phyloP scores from a whole-genome alignment of 2,888 invertebrate genomes.

The Phrixothrix hirtus region DNA sequence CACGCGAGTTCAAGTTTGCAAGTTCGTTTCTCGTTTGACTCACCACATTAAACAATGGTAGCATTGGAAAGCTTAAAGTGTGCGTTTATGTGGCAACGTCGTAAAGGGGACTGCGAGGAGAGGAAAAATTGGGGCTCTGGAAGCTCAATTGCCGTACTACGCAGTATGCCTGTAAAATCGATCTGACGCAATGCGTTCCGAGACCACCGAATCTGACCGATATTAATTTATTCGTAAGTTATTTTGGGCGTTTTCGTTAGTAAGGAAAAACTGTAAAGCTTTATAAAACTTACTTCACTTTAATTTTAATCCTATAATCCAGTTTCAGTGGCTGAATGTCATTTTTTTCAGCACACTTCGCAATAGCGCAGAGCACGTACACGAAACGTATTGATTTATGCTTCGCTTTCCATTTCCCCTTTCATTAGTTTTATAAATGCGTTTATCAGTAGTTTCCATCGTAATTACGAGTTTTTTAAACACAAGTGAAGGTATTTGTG shows the following conservation, averaged over 20 bases:
- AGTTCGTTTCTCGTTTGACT: constrained; percentile 37
- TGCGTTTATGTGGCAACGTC: constrained; percentile 47
- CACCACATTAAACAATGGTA: constrained; percentile 45
- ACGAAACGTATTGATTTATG: constrained; percentile 23
- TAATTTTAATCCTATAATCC: constrained; percentile 15
- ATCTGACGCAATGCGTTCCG: constrained; percentile 33
- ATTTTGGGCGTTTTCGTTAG: constrained; percentile 21
- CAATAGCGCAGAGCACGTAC: constrained; percentile 20
- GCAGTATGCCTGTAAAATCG: constrained; percentile 43
- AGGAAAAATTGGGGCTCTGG: constrained; percentile 43
- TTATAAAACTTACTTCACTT: constrained; percentile 23
- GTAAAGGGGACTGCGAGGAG: constrained; percentile 35
- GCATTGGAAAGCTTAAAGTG: constrained; percentile 50
- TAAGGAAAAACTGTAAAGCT: constrained; percentile 20
- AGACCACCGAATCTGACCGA: background rate
- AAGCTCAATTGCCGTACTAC: constrained; percentile 44
- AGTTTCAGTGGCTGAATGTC: constrained; percentile 14
- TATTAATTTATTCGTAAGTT: background rate
- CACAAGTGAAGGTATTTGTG: constrained; percentile 13
- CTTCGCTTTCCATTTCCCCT: constrained; percentile 12
- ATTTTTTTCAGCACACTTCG: constrained; percentile 21
- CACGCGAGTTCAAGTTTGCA: constrained; percentile 37
- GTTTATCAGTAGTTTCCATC: constrained; percentile 21
- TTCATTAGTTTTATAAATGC: constrained; percentile 20
- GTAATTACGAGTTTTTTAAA: constrained; percentile 23